Evolutionary conservation across 2,888 invertebrate genomes (phyloP).

Genomic region (Pterostichus niger): DNA sequence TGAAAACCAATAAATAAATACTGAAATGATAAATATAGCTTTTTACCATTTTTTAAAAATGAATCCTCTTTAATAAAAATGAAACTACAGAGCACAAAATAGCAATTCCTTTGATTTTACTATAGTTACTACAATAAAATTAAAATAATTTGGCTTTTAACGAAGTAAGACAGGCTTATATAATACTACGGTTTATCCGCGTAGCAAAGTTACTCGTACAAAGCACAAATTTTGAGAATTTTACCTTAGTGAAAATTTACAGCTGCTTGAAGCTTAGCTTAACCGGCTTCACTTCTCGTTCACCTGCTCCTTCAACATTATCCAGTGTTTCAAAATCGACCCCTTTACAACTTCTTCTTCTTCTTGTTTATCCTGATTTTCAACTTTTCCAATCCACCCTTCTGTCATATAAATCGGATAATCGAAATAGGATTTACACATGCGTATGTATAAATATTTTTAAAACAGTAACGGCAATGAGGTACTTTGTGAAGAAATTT

Average conservation of each 20-base stretch:
- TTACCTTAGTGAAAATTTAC: constrained; percentile 33
- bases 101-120: not conserved
- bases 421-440: constrained; percentile 32
- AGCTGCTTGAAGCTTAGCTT: constrained; percentile 38
- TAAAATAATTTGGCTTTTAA: too few species aligned
- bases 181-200: not conserved
- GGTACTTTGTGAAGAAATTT: constrained; percentile 18
- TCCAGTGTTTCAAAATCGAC: constrained; percentile 51
- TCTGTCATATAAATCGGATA: constrained; percentile 39
- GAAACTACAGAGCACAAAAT: too few species aligned
- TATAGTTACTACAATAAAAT: too few species aligned
- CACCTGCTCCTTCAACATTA: constrained; percentile 38
- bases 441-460: constrained; percentile 43
- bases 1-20: too few species aligned
- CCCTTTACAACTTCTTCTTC: constrained; percentile 36
- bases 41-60: too few species aligned
- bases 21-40: too few species aligned
- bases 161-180: not conserved
- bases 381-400: constrained; percentile 47
- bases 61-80: too few species aligned
- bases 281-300: constrained; percentile 30
- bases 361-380: constrained; percentile 48
- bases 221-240: constrained; percentile 38
- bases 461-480: not conserved
- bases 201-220: not conserved